Evolutionary conservation across 2,113 vertebrate genomes (phyloP).

Genomic region (Tautogolabrus adspersus): DNA sequence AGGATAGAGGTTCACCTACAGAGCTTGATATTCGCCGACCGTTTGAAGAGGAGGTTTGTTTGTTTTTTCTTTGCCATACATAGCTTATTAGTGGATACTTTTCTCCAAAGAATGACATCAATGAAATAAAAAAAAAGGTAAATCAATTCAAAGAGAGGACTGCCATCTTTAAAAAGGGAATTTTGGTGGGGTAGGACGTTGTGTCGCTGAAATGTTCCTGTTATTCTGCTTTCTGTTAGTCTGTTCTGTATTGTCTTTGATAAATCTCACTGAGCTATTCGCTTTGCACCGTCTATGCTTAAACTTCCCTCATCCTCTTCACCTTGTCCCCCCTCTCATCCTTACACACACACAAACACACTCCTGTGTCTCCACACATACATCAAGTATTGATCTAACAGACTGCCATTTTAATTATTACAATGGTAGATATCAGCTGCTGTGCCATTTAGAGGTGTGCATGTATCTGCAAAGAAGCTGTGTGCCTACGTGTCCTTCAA

Average conservation of each 20-base stretch:
- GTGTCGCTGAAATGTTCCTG: conserved; percentile 18
- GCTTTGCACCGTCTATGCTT: background rate
- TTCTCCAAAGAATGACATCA: no score
- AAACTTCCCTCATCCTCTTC: conserved; percentile 24
- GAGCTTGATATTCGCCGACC: conserved; percentile 90
- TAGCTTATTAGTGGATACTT: background rate
- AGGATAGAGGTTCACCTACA: conserved; percentile 88
- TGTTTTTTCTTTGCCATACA: conserved; percentile 37
- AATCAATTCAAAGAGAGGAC: no score
- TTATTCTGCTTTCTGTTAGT: conserved; percentile 55
- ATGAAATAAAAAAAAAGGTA: no score
- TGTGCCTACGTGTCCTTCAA: conserved; percentile 46
- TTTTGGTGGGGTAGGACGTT: background rate
- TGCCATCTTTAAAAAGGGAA: background rate
- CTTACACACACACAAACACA: background rate
- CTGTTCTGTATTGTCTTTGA: conserved; percentile 87
- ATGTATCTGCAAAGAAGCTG: conserved; percentile 16
- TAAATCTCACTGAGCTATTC: conserved; percentile 87
- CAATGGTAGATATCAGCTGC: conserved; percentile 89
- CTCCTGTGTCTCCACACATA: conserved; percentile 89
- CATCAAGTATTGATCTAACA: conserved; percentile 94
- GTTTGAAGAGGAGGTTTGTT: conserved; percentile 97
- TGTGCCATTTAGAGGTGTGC: conserved; percentile 80
- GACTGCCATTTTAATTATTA: conserved; percentile 94
- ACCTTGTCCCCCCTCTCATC: conserved; percentile 63